A percentile compares a stretch with the other conserved stretches of the same genome.
Evolutionary conservation across 1,140 invertebrate genomes (phyloP).

Genomic region (Mizuhopecten yessoensis): DNA sequence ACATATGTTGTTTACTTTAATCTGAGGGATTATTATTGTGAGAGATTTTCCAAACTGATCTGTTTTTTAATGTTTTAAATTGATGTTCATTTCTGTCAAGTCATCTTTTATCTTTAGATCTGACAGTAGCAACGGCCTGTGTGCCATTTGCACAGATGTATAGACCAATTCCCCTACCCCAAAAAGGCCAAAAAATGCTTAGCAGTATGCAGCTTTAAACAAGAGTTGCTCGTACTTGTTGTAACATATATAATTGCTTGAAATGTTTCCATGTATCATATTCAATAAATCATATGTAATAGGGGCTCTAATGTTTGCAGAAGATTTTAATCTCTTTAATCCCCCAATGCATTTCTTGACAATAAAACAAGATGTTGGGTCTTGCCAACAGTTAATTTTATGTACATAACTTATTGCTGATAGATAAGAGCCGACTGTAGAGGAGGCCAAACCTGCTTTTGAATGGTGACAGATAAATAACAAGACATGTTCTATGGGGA

Average conservation of each 20-base stretch:
- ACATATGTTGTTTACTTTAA: neutral
- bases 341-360: neutral
- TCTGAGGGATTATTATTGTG: neutral
- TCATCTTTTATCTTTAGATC: neutral
- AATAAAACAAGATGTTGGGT: conserved; percentile 41
- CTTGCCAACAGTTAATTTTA: conserved; percentile 29
- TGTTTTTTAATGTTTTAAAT: conserved; percentile 44
- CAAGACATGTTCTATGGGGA: neutral
- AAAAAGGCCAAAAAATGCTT: conserved; percentile 61
- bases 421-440: conserved; percentile 8
- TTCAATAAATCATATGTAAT: conserved; percentile 38
- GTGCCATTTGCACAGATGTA: neutral
- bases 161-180: conserved; percentile 57
- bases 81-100: neutral
- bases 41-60: conserved; percentile 46
- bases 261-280: neutral
- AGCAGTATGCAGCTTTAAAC: conserved; percentile 52
- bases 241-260: conserved; percentile 3
- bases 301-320: conserved; percentile 40
- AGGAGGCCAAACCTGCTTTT: neutral
- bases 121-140: neutral
- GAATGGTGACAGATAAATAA: no score
- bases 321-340: neutral
- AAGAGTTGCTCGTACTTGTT: conserved; percentile 48
- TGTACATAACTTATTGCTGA: no score